Base-by-base conservation (phyloP, 2,888 invertebrate species). In the Panzeria rudis region DNA sequence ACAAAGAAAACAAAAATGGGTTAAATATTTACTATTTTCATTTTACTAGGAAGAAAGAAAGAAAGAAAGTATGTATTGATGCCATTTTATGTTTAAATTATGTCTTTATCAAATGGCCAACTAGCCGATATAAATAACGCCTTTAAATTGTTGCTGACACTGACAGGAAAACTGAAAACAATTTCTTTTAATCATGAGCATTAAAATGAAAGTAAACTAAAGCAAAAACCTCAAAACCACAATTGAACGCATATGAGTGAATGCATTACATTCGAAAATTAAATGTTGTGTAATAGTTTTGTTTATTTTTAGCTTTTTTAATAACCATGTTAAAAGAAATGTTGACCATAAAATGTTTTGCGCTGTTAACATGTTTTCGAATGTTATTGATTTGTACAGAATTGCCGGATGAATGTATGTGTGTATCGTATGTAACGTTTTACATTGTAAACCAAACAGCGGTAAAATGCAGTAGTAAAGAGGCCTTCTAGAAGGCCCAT, bases 31-130 rank as follows among this genome's bases (percentile, higher is more conserved):
- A 4, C 29, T 29, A 4, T 29, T 29, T 61, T 6, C 23, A 23
- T 23, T 15, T 66, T 29, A 88, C 82, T 84, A 88, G 88, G 88
- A 88, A 89, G 89, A 87, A 89, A 88, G 86, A 78, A 56, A 38
- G 38, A 38, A 38, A 38, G 35, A 3, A 8, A 54, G 4, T 13
- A 50, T 61, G 15, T 41, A 52, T 54, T 44, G 17, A 56, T 72
- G 56, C 5, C 23, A 5, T 8, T 38, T n/a, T 56, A 38, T 23
- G 29, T 29, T 17, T 44, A 38, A 72, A 41, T 50, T 54, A 6
- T 38, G 73, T 56, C 17, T 17, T 52, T 23, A 29, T 38, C 17
- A 76, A 44, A 20, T 44, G 41, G n/a, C 35, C 54, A 25, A 62
- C 52, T 17, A 68, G 29, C 35, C 41, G 25, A 41, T n/a, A 56